Evolutionary conservation across 2,888 invertebrate genomes (phyloP), one percentile per base, ranked within the genome.

Genomic region (Syrphus vitripennis): DNA sequence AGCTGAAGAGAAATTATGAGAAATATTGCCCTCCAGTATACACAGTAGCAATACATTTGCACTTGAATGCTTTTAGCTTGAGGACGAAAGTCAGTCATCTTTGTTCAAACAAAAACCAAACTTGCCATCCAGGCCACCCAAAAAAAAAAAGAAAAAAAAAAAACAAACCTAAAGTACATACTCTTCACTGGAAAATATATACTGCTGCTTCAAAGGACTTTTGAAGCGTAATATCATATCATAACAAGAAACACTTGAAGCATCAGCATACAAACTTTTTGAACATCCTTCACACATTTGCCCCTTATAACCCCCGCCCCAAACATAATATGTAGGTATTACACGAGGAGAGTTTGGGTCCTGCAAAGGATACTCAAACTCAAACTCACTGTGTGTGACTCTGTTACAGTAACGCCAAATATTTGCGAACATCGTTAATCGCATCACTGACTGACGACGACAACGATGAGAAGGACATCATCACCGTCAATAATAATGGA

Each of bases 361-460:
- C 24, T 29, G 45, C 31, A 53, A n/a, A 57, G 34, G 61, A 55
- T 29, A 70, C 70, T 69, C 53, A 26, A n/a, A 10, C 3, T 21
- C 40, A 21, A 12, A 31, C 69, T 37, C 21, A 45, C 19, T 50
- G 21, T 53, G 37, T 48, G 61, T 53, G 67, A 55, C 14, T 31
- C 42, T 86, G 67, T 65, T 81, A 67, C 71, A 34, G 67, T 67
- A 65, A 77, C 76, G 55, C 70, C 77, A 86, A 86, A 86, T 86
- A 86, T 86, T 86, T 86, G 77, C 86, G 82, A 82, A 86, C 86
- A 86, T 86, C 86, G 86, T 86, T 86, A 86, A 86, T 86, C 86
- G 77, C 86, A 86, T 82, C 86, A 86, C 81, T 86, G 84, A 86
- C 84, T 86, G 86, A 70, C 77, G 16, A 59, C 7, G 59, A 59